A percentile compares a stretch with the other conserved stretches of the same genome.
Evolutionary conservation across 2,113 vertebrate species (phyloP).

Genomic region (Salvelinus namaycush): DNA sequence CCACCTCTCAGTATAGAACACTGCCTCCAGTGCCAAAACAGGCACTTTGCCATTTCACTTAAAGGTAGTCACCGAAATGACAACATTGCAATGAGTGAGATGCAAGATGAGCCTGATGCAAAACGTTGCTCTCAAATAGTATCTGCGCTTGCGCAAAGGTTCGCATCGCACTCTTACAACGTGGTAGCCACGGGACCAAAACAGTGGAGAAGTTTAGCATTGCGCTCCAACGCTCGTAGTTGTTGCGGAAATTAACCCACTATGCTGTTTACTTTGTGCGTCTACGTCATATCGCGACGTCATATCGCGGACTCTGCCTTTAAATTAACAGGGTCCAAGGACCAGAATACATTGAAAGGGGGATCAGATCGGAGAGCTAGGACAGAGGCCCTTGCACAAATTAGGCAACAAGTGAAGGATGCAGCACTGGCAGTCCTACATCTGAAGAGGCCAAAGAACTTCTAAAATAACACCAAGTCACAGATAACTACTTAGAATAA

Average conservation of each 20-base stretch:
- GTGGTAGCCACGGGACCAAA: no score
- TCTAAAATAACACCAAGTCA: conserved; percentile 15
- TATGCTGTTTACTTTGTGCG: no score
- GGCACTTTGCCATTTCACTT: not conserved
- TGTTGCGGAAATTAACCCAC: no score
- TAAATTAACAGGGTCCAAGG: not conserved
- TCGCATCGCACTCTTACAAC: no score
- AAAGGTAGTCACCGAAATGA: not conserved
- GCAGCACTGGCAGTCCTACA: conserved; percentile 1
- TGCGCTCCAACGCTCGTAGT: no score
- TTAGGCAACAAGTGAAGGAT: conserved; percentile 12
- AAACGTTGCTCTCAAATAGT: no score
- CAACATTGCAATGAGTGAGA: no score
- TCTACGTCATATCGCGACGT: no score
- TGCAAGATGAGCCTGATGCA: no score
- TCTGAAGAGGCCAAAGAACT: conserved; percentile 17
- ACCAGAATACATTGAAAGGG: conserved; percentile 4
- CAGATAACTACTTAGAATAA: conserved; percentile 9
- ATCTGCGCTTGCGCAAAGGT: no score
- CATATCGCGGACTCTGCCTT: not conserved
- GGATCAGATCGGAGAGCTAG: not conserved
- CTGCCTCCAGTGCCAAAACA: conserved; percentile 20
- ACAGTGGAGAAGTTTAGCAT: no score
- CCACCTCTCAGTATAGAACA: not conserved
- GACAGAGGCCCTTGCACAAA: conserved; percentile 11